Conservation (phyloP, 2,797 vertebrate species). For the Gymnothorax javanicus region DNA sequence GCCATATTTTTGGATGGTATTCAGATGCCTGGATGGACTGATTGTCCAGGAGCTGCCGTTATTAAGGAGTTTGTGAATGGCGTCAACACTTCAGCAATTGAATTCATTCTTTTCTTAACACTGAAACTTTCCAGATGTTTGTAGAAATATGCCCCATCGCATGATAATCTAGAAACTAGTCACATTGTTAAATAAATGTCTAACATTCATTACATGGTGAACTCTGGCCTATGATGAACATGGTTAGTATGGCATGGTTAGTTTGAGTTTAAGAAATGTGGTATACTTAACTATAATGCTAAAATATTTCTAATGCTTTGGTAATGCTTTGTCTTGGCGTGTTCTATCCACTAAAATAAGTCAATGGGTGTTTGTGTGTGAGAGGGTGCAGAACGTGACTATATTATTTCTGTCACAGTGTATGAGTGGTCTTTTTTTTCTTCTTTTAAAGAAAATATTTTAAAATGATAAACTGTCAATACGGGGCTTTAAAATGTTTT, state of each 20-base stretch:
- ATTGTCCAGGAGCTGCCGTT: constrained; percentile 2
- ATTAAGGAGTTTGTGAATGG: not conserved
- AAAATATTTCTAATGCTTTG: constrained; percentile 47
- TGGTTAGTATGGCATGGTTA: constrained; percentile 49
- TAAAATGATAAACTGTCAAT: constrained; percentile 17
- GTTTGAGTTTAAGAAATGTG: constrained; percentile 35
- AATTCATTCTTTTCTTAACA: not conserved
- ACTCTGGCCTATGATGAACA: constrained; percentile 20
- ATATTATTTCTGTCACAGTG: constrained; percentile 21
- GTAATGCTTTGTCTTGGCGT: constrained; percentile 45
- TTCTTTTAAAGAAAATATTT: constrained; percentile 60
- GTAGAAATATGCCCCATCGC: not conserved
- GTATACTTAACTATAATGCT: constrained; percentile 50
- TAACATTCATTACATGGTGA: constrained; percentile 29
- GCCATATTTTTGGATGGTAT: not conserved
- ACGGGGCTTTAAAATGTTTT: not conserved
- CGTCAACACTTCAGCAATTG: not conserved
- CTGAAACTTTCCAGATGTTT: not conserved
- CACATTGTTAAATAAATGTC: not conserved
- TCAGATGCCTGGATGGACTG: constrained; percentile 27
- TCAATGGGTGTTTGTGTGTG: not conserved
- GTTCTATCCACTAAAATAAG: constrained; percentile 54
- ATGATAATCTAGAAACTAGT: constrained; percentile 18
- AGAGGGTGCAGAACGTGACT: not conserved
- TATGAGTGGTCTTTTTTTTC: constrained; percentile 45